Evolutionary conservation across 2,888 invertebrate genomes (phyloP), one percentile per base, ranked within the genome.

Genomic region (Apeira syringaria): DNA sequence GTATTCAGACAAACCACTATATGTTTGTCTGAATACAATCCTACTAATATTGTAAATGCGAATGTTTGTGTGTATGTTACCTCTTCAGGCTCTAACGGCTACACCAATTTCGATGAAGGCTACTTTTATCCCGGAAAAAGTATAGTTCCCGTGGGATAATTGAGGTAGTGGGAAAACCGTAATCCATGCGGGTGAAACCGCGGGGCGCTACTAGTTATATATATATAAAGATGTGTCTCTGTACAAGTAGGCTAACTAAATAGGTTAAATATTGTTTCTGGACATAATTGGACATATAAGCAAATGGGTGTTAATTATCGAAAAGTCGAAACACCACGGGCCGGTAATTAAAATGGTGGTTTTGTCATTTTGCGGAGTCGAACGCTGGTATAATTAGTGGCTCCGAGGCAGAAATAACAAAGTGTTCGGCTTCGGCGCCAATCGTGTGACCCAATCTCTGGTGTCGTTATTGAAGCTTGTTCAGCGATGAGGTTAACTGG

Each of bases 381-480:
- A 56, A 51, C 53, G 50, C 55, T 50, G 52, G 52, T 58, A 65
- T 68, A 70, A 74, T 74, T 70, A 68, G 66, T 56, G 64, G 55
- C 41, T 50, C 37, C 40, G 44, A 30, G 52, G 54, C 51, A 57
- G 53, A 56, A 61, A 61, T 64, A 62, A 64, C 62, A 61, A 65
- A 65, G 69, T 68, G 64, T 68, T 63, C 24, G 64, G 54, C 63
- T 68, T 63, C 24, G 64, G 55, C 65, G 64, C 56, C 64, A 77
- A 85, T 86, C 85, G 53, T 48, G 52, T 78, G 83, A 81, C 85
- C 84, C 74, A 71, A 86, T 86, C 87, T 86, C 68, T 18, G 65
- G 65, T 57, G 59, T 65, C 55, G 60, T 61, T 70, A 75, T 72
- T 69, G 64, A 58, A 55, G 58, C 69, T 68, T 69, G 64, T 71